Percentiles rank a stretch among this genome's conserved stretches.
These are phyloP conservation scores for Myotis planiceps DNA, from an alignment of 2,797 vertebrate species.

Conservation along the genomic window DNA sequence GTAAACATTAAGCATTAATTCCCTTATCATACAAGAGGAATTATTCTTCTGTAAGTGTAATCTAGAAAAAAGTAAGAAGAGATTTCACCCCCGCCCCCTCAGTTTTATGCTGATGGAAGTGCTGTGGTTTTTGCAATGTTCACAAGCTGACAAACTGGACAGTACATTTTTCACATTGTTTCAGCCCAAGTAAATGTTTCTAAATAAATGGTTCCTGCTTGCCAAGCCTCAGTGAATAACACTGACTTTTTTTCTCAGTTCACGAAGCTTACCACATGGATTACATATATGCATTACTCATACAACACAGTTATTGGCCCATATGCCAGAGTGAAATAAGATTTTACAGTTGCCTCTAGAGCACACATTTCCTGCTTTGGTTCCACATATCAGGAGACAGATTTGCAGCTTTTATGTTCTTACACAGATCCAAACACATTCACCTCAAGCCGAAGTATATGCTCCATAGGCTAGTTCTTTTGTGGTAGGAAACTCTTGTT, in stretches of 20 bases:
- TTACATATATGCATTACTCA: constrained; percentile 76
- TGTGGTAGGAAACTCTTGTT: neutral
- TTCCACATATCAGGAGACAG: constrained; percentile 54
- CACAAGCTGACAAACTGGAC: constrained; percentile 71
- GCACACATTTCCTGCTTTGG: constrained; percentile 59
- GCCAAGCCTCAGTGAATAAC: constrained; percentile 79
- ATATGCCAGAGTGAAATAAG: constrained; percentile 74
- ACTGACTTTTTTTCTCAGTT: constrained; percentile 64
- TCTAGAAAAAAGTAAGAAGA: constrained; percentile 43
- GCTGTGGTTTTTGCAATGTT: constrained; percentile 60
- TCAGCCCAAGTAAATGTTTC: constrained; percentile 77
- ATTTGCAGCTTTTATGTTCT: constrained; percentile 72
- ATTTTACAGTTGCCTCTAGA: constrained; percentile 75
- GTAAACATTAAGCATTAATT: neutral
- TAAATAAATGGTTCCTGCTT: constrained; percentile 79
- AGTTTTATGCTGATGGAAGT: constrained; percentile 42
- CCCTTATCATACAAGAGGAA: neutral
- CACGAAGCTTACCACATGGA: constrained; percentile 72
- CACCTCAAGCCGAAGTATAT: neutral
- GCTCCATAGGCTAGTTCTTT: neutral
- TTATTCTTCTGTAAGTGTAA: constrained; percentile 51
- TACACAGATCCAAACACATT: constrained; percentile 50
- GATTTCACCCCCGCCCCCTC: neutral
- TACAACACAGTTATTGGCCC: constrained; percentile 75
- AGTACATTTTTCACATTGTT: constrained; percentile 83